Base-by-base conservation (phyloP, 2,888 invertebrate genomes). In the Lepidochitona cinerea region DNA sequence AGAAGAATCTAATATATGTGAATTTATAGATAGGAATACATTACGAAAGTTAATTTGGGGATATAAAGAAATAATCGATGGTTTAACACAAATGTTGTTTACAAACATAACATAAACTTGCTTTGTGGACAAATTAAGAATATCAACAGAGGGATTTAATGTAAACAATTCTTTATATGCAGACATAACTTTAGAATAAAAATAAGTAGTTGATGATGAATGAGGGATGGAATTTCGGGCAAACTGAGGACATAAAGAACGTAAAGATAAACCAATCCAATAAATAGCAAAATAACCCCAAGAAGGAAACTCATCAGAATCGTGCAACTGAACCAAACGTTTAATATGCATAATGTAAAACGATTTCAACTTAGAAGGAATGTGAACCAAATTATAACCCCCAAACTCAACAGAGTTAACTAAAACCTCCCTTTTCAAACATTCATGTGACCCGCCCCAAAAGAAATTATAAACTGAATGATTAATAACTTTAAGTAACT, bases 291-390 rank as follows among this genome's bases (percentile, higher is more conserved):
- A 23, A 23, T 54, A 23, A 18, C 9, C 7, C 54, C 54, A 54
- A 9, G 14, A 7, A 54, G 12, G 54, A 23, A 12, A 54, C 12
- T 54, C 54, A 54, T 9, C 54, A 18, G 26, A 12, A 7, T 12
- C 26, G 23, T 54, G 7, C 26, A 54, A 54, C 14, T 7, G 12
- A 54, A 54, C n/a, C 23, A 54, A 23, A 18, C 54, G 54, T 54
- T 54, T 54, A 54, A 54, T 54, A 54, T 54, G 54, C n/a, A 23
- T n/a, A n/a, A 54, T n/a, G 26, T 54, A 54, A 18, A 54, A 54
- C 7, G 54, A 12, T n/a, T 54, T 54, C 9, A 54, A 18, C 23
- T 54, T 54, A 18, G 41, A 41, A 41, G 9, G 9, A 41, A 41
- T 41, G 18, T 18, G 18, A 41, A 41, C 41, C 9, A 41, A 18